Conservation (phyloP, 1,140 invertebrate genomes). For the Oscheius sp. region DNA sequence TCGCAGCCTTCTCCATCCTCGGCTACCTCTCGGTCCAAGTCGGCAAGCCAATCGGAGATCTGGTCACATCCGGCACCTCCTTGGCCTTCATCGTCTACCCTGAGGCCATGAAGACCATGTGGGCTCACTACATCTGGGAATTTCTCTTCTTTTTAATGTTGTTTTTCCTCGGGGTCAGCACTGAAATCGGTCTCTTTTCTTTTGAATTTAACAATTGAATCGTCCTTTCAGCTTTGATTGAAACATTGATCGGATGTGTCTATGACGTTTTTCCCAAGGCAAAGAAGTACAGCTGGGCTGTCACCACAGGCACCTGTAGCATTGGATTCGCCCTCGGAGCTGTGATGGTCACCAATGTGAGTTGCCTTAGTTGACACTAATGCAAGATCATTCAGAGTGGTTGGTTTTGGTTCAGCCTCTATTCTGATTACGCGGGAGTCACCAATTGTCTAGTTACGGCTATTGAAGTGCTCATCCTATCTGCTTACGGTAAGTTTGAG, state of each 20-base stretch:
- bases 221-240: constrained; percentile 8
- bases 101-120: constrained; percentile 62
- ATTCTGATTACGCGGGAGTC: background rate
- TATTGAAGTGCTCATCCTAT: background rate
- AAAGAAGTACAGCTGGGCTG: background rate
- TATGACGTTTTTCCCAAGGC: background rate
- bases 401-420: background rate
- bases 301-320: background rate
- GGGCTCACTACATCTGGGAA: constrained; percentile 63
- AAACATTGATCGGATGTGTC: background rate
- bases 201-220: constrained; percentile 48
- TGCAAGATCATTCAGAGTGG: background rate
- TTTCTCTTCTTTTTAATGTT: constrained; percentile 63
- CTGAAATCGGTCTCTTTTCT: constrained; percentile 58
- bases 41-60: constrained; percentile 61
- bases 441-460: background rate
- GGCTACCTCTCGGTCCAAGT: constrained; percentile 67
- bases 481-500: too few species aligned
- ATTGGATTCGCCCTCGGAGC: background rate
- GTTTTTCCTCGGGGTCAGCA: constrained; percentile 61
- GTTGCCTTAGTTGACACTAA: background rate
- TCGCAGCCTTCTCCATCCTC: constrained; percentile 70
- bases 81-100: constrained; percentile 61
- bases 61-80: constrained; percentile 1
- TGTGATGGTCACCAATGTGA: background rate